Evolutionary conservation across 2,888 invertebrate genomes (phyloP), one percentile per base, ranked within the genome.

Genomic region (Rosalia funebris): DNA sequence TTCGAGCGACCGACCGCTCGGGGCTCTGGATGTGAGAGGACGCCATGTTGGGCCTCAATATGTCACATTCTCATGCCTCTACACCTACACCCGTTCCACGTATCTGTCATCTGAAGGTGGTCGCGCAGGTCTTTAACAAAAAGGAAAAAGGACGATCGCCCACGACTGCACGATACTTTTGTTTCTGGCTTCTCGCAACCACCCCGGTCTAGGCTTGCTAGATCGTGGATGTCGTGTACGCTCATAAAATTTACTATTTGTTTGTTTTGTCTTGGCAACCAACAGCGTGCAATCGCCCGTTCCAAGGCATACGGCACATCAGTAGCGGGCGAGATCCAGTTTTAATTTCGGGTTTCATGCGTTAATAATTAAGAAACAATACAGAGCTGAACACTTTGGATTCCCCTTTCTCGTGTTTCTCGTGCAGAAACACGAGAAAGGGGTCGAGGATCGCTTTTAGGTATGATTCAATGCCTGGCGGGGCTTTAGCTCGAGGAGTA

Each of bases 41-140:
- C 44, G 44, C 44, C 44, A 44, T 25, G 11, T 46, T 32, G 20
- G 46, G 31, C 46, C 15, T 32, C 31, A 32, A 46, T 32, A 46
- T 46, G 46, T 31, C 32, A 32, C 46, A 50, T 19, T 37, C 48
- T 50, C 34, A 47, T 36, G 46, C 2, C 9, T 31, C 32, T 39
- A 39, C 50, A 50, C 39, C 50, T 25, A 50, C 25, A 31, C 50
- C 50, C 31, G 19, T 20, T 20, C 39, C 17, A 39, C 50, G 39
- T 56, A 56, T 56, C 56, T 56, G 56, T 56, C 56, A 56, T 44
- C 56, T 56, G 31, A 31, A 55, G 56, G 46, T 46, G 46, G 55
- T 45, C 55, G 47, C 25, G 25, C 50, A 39, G 32, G 16, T 56
- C 45, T 41, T 48, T 42, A 34, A 34, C 31, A 47, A 57, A 41